Base-by-base conservation (phyloP, 2,113 vertebrate genomes). In the Nerophis lumbriciformis region DNA sequence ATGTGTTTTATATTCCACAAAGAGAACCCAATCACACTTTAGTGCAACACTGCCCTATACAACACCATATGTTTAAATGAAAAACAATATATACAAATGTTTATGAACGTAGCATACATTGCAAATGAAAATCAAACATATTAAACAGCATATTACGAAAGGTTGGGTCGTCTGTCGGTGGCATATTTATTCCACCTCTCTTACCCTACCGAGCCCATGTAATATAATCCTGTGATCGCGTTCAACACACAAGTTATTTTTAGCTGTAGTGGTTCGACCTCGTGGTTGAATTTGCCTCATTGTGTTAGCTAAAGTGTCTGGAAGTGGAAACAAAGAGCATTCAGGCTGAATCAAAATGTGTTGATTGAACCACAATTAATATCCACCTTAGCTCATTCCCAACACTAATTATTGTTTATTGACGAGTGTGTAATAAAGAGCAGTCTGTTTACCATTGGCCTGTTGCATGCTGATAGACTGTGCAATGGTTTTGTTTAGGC, bases 401-500 rank as follows among this genome's bases (percentile, higher is more conserved):
- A 19, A 59, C 50, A 51, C 58, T 50, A 16, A 73, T 73, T n/a
- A 50, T 35, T 12, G n/a, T 47, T 36, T 21, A 53, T 15, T 49
- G 55, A 59, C 14, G 9, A 45, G 42, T 8, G 21, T 15, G 63
- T 75, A 53, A 62, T 54, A 9, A 73, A 52, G 55, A 65, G n/a
- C 0, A 44, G 53, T 6, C 38, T 39, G 53, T 71, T 69, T 59
- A 71, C 66, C 16, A 38, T 1, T 13, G 8, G 14, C 16, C 48
- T 76, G 50, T 19, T 61, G 55, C 6, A 9, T 8, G 21, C 76
- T 83, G 59, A 85, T 61, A 61, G 63, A 80, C 69, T 66, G 19
- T 63, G 16, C 45, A 39, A 0, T 14, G 48, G 48, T 69, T 78
- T 76, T 76, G 76, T 75, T 61, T 13, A 15, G 53, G 63, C 49